These are phyloP conservation scores for Diorhabda sublineata DNA, from an alignment of 1,140 invertebrate genomes.

Conservation along the genomic window DNA sequence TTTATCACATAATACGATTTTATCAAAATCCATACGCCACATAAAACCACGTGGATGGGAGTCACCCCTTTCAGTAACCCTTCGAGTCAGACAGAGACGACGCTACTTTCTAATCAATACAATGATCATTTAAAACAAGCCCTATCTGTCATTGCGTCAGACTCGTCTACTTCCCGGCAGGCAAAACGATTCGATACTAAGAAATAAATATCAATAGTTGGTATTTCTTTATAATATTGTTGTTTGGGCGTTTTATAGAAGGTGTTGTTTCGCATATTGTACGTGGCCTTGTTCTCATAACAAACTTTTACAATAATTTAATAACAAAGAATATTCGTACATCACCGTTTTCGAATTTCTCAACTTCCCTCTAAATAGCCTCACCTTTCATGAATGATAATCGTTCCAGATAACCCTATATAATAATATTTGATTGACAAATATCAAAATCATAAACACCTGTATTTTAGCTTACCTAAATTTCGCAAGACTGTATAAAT, in stretches of 20 bases:
- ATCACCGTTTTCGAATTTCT: background rate
- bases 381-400: background rate
- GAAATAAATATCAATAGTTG: background rate
- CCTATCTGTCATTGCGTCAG: background rate
- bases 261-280: background rate
- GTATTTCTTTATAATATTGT: too few species aligned
- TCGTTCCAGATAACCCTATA: background rate
- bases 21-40: background rate
- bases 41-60: background rate
- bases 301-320: background rate
- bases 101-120: background rate
- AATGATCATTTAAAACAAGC: background rate
- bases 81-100: background rate
- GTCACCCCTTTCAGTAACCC: background rate
- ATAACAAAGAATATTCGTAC: background rate
- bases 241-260: background rate
- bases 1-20: too few species aligned
- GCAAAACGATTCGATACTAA: background rate
- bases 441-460: constrained; percentile 3
- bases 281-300: constrained; percentile 1
- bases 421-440: background rate
- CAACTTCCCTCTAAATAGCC: background rate
- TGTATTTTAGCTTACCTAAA: constrained; percentile 11
- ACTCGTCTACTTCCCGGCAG: background rate
- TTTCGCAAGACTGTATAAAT: background rate